These are phyloP conservation scores for Lutjanus argentimaculatus DNA, from an alignment of 2,797 vertebrate species.

Conservation along the genomic window DNA sequence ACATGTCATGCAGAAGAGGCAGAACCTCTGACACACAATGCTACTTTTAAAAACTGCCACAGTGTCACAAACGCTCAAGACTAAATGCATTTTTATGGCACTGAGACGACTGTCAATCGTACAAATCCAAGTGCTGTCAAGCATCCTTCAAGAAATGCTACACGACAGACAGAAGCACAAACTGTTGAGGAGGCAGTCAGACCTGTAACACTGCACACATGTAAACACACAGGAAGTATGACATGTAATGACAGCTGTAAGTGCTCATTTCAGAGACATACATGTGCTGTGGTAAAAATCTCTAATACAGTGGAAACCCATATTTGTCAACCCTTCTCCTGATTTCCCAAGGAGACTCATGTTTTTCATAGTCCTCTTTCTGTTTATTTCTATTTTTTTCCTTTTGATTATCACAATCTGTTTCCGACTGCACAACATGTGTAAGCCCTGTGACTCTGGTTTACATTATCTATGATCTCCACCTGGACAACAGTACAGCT, in stretches of 20 bases:
- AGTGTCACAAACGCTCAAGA: constrained; percentile 55
- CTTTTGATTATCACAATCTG: too few relatives aligned
- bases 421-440: too few relatives aligned
- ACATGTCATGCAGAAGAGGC: constrained; percentile 64
- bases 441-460: too few relatives aligned
- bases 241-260: constrained; percentile 40
- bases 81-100: constrained; percentile 58
- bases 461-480: too few relatives aligned
- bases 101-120: constrained; percentile 43
- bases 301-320: neutral
- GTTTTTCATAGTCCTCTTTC: too few relatives aligned
- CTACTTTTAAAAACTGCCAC: constrained; percentile 61
- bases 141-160: constrained; percentile 26
- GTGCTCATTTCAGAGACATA: constrained; percentile 35
- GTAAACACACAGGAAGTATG: constrained; percentile 12
- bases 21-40: constrained; percentile 54
- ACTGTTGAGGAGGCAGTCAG: constrained; percentile 17
- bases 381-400: too few relatives aligned
- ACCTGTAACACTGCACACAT: constrained; percentile 6
- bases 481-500: too few relatives aligned
- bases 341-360: too few relatives aligned
- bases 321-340: too few relatives aligned
- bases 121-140: constrained; percentile 53
- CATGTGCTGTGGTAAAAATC: constrained; percentile 12
- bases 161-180: constrained; percentile 38